Evolutionary conservation across 2,797 vertebrate genomes (phyloP).

Genomic region (Echiichthys vipera): DNA sequence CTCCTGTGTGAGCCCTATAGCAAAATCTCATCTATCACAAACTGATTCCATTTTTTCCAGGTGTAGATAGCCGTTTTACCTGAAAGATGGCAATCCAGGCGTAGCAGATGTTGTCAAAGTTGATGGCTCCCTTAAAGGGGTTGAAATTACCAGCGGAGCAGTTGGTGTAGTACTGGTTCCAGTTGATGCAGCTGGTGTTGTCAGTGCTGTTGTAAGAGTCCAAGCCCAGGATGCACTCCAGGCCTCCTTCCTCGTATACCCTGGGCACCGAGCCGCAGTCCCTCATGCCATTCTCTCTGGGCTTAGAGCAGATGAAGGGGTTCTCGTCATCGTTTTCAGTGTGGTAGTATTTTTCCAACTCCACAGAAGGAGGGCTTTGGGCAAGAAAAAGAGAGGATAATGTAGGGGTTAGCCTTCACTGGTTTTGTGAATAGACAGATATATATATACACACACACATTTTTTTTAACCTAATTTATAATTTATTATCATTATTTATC

Average conservation of each 20-base stretch:
- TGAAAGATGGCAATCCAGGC: conserved; percentile 99
- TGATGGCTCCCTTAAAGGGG: conserved; percentile 98
- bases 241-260: conserved; percentile 87
- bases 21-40: neutral
- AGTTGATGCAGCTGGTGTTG: conserved; percentile 96
- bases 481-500: too few species aligned
- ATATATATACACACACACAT: too few species aligned
- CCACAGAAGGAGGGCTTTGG: conserved; percentile 87
- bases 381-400: neutral
- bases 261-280: conserved; percentile 90
- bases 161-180: conserved; percentile 98
- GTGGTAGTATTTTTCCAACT: conserved; percentile 91
- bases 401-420: neutral
- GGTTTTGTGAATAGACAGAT: neutral
- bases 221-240: conserved; percentile 90
- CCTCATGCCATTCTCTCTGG: conserved; percentile 93
- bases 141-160: conserved; percentile 92
- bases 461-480: too few species aligned
- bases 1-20: neutral
- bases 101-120: conserved; percentile 98
- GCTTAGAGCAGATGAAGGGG: conserved; percentile 97
- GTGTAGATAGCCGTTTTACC: conserved; percentile 73
- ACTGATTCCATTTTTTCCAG: neutral
- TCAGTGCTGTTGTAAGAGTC: conserved; percentile 94
- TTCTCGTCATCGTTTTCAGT: conserved; percentile 96